Base-by-base conservation (phyloP, 2,797 vertebrate species). In the Chrosomus eos region DNA sequence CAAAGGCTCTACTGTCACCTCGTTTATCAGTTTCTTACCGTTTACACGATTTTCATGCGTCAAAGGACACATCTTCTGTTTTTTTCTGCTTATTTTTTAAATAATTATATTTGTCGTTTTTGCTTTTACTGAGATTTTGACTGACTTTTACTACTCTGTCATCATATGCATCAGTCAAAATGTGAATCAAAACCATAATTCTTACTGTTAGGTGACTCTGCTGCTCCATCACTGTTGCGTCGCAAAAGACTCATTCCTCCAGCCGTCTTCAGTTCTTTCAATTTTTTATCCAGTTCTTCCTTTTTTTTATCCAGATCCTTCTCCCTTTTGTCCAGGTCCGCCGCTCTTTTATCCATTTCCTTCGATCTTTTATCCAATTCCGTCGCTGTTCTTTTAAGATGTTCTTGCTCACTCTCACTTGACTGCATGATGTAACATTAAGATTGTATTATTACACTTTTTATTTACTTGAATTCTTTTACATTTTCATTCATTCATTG, bases 141-240 rank as follows among this genome's bases (percentile, higher is more conserved):
- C 14, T 5, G 4, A 48, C 14, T 48, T 45, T 13, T 13, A 14
- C 43, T 48, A 5, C 2, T 19, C 9, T 38, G 33, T 38, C 66
- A 23, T 68, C 1, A 67, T 11, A 67, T 67, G n/a, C 5, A 26
- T 38, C 64, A 67, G 10, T 38, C 19, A 68, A 70, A 70, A 40
- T 40, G 19, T 68, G 19, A 68, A 38, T 68, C 19, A 68, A 13
- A 38, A 33, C 5, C 36, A 40, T 40, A 40, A 70, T 40, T 70
- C 67, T 70, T 40, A 70, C 67, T 7, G 4, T 43, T 70, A 43
- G 67, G 26, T 5, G 13, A 1, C 58, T 62, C 58, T 62, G 5
- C 58, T 62, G 5, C 16, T 14, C 28, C 26, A 1, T 16, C 2
- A 0, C 0, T 5, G 18, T 9, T n/a, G 3, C 0, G 21, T 55